Evolutionary conservation across 2,113 vertebrate species (phyloP), one percentile per base, ranked within the genome.

Genomic region (Apus apus): DNA sequence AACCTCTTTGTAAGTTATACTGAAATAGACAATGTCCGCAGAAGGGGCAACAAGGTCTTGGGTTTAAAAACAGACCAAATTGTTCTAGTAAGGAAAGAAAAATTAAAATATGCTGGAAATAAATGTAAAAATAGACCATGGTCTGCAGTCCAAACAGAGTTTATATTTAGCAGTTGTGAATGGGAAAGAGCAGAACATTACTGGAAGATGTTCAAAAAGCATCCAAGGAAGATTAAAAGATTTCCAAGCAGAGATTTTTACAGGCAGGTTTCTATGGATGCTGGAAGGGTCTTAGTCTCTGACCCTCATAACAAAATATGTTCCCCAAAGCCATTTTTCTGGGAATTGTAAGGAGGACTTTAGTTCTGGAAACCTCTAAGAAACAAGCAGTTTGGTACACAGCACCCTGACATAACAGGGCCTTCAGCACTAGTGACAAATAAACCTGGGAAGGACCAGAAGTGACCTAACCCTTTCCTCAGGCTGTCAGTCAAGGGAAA

Each of bases 131-230:
- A 97, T 97, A 96, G 96, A 81, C 61, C 11, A 29, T 70, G 89
- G 32, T 76, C 80, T 92, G 70, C 70, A 87, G 84, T 80, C 92
- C 86, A 87, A 92, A 95, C 76, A 71, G 65, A 81, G 77, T 45
- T 11, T 94, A 96, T 96, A 96, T 96, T 97, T 97, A 97, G 96
- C 64, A 87, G 75, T 30, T 57, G 56, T 76, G 93, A 96, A 93
- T 91, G 96, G 85, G 87, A 96, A 94, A 93, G 74, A 87, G 78
- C 67, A 94, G 87, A 94, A 95, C 60, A 91, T 95, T 93, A 78
- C 94, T 90, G 96, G 95, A 95, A 97, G 74, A 34, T 5, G 7
- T 58, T 94, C 91, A 96, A 89, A 89, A 94, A 80, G 64, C 46
- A 76, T 51, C 75, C 60, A 89, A 62, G 70, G n/a, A 94, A 80